phyloP scores from a whole-genome alignment of 1,140 invertebrate species.

The Ooceraea biroi region DNA sequence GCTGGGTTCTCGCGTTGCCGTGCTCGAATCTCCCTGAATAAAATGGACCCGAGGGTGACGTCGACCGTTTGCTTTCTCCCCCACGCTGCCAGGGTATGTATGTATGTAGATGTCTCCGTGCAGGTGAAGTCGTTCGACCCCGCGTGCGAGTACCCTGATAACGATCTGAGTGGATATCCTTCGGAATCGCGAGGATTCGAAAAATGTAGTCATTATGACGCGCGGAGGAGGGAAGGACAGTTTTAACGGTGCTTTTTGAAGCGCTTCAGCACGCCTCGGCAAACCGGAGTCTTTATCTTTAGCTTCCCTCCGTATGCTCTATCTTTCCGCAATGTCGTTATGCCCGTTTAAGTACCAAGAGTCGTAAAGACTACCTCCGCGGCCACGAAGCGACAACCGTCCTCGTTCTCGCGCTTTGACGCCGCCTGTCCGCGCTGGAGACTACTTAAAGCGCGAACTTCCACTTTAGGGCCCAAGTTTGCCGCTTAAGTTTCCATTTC shows the following conservation, averaged over 20 bases:
- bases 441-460: constrained; percentile 42
- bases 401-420: constrained; percentile 6
- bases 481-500: constrained; percentile 50
- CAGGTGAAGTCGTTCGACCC: constrained; percentile 1
- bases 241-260: too few species aligned
- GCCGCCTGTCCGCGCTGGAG: constrained; percentile 21
- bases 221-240: too few species aligned
- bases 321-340: neutral
- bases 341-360: constrained; percentile 28
- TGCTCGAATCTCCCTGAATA: constrained; percentile 43
- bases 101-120: neutral
- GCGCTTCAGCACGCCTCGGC: neutral
- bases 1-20: constrained; percentile 40
- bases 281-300: neutral
- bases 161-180: neutral
- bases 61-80: constrained; percentile 25
- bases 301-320: neutral
- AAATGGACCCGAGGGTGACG: constrained; percentile 19
- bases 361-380: constrained; percentile 34
- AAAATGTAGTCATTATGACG: too few species aligned
- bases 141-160: neutral
- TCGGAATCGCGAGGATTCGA: neutral
- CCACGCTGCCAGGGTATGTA: neutral
- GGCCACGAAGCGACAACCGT: constrained; percentile 30
- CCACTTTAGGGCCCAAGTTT: constrained; percentile 47